Conservation (phyloP, 2,113 vertebrate genomes). For the Vidua chalybeata region DNA sequence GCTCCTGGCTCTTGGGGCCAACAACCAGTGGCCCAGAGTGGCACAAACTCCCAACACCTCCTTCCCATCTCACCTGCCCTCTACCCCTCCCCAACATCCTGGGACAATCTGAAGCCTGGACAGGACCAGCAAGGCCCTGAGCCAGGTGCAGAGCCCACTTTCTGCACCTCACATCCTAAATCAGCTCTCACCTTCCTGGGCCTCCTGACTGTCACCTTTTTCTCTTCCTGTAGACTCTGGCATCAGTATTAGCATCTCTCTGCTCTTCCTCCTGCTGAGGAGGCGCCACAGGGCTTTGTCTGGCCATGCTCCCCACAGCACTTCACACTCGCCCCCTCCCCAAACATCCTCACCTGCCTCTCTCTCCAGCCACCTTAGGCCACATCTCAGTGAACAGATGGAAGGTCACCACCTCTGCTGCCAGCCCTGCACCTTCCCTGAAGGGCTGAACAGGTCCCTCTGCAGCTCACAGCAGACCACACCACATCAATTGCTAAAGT, state of each 20-base stretch:
- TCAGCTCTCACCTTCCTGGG: not conserved
- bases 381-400: fast-evolving
- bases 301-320: fast-evolving
- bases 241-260: not conserved
- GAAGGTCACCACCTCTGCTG: not conserved
- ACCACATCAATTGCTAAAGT: not conserved
- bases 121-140: not conserved
- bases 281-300: not conserved
- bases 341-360: not conserved
- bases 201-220: not conserved
- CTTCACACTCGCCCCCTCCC: fast-evolving
- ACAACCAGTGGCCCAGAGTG: too few species aligned
- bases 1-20: not conserved
- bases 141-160: not conserved
- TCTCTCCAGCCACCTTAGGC: not conserved
- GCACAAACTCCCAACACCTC: not conserved
- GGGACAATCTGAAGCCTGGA: not conserved
- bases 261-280: not conserved
- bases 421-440: not conserved
- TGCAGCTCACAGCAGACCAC: not conserved
- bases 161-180: not conserved
- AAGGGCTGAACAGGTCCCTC: not conserved
- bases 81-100: fast-evolving
- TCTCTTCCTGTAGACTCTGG: not conserved
- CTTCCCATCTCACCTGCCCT: not conserved